Evolutionary conservation across 2,888 invertebrate species (phyloP), one percentile per base, ranked within the genome.

Genomic region (Pristionchus mayeri): DNA sequence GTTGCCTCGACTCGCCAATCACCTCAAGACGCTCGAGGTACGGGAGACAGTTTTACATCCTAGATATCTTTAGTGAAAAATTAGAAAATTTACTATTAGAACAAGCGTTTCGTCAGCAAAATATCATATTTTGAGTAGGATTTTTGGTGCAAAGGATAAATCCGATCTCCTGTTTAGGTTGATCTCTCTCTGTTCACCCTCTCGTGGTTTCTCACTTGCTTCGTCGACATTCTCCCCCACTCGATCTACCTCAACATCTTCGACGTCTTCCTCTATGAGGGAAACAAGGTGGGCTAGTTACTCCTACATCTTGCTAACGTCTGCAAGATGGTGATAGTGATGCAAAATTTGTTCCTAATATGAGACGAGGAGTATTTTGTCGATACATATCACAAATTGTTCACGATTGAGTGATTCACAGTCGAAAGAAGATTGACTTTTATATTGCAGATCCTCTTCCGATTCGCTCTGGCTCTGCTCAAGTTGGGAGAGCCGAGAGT

Each of bases 121-220:
- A n/a, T n/a, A n/a, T n/a, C n/a, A n/a, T n/a, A n/a, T n/a, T n/a
- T n/a, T n/a, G n/a, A n/a, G n/a, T n/a, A n/a, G n/a, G n/a, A n/a
- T n/a, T n/a, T n/a, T n/a, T n/a, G n/a, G n/a, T n/a, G n/a, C n/a
- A n/a, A n/a, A n/a, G n/a, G n/a, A n/a, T n/a, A n/a, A n/a, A n/a
- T n/a, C n/a, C n/a, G 9, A 52, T 6, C n/a, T 40, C 18, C 27
- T 18, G 0, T 86, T 67, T 84, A 88, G 87, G 88, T 88, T 4
- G 89, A 90, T 57, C 86, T 90, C 13, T 90, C 94, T 7, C 91
- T 94, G 27, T 94, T 94, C 91, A 94, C 94, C 11, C 94, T 95
- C 87, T 94, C 94, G 91, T 95, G 95, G 94, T 95, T 95, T 91
- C 92, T 95, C 75, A 94, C 94, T 21, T 90, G 94, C 34, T 94